Base-by-base conservation (phyloP, 1,140 invertebrate species). In the Caerostris darwini region DNA sequence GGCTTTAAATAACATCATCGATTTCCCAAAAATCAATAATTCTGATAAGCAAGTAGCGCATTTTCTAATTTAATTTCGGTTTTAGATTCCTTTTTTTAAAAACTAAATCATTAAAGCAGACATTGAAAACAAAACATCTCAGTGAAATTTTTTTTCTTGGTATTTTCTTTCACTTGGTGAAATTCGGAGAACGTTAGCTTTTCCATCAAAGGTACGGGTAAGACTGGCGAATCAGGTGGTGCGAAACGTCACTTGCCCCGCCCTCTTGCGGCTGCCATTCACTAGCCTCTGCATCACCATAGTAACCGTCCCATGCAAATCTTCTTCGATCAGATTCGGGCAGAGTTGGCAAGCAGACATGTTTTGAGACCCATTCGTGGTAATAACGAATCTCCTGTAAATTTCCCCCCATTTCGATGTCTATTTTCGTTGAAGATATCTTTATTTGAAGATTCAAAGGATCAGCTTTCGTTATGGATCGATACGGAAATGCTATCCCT, bases 211-310 rank as follows among this genome's bases (percentile, higher is more conserved):
- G 64, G 90, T 92, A 92, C 90, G 90, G 90, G 81, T 92, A 92
- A 67, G 19, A 59, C 56, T 59, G 81, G 57, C 90, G 81, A 92
- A 92, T 92, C 81, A 92, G 59, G 53, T 81, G 59, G 81, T 83
- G 50, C 58, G 57, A 56, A 58, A 92, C 77, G 77, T 83, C 81
- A 85, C 2, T 10, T 83, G 59, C 82, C 57, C 90, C 90, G 19
- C 90, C 90, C 90, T 54, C 90, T 85, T 92, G 90, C 90, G 81
- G 90, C 90, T 92, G 81, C 90, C 90, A 92, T 92, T 92, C 90
- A 92, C 90, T 85, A 92, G 58, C 90, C 69, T 58, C 90, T 59
- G 77, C 77, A 85, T 92, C 69, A 58, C 69, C 90, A 92, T 92
- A 53, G 90, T 81, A 92, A 92, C 90, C 50, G 90, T 85, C 81